phyloP scores from a whole-genome alignment of 1,140 invertebrate species.

The Rhagoletis pomonella region DNA sequence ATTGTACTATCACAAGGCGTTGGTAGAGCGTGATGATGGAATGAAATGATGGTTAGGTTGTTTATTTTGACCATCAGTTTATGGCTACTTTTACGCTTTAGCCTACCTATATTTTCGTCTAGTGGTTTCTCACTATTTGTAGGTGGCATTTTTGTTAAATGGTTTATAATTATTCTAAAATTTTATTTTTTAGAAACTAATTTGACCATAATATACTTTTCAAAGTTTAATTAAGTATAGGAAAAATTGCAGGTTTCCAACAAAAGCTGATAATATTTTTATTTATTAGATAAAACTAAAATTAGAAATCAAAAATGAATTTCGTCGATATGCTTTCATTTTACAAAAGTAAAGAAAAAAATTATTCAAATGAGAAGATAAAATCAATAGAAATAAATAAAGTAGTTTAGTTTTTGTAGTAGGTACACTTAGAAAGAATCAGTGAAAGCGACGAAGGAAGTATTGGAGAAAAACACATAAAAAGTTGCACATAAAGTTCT shows the following conservation, averaged over 20 bases:
- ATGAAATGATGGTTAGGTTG: slow-evolving; percentile 41
- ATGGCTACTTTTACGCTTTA: slow-evolving; percentile 43
- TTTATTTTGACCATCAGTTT: slow-evolving; percentile 27
- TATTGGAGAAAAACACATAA: not conserved
- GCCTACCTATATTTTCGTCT: slow-evolving; percentile 31
- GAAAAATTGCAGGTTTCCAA: not conserved
- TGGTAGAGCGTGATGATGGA: slow-evolving; percentile 42
- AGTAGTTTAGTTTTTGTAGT: slow-evolving; percentile 39
- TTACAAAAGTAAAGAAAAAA: not conserved
- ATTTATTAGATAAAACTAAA: slow-evolving; percentile 33
- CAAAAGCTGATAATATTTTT: not conserved
- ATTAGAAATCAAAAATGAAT: slow-evolving; percentile 17
- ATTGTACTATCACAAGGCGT: slow-evolving; percentile 51
- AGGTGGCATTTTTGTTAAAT: slow-evolving; percentile 34
- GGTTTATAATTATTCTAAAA: slow-evolving; percentile 28
- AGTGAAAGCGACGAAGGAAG: not conserved
- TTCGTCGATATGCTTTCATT: slow-evolving; percentile 36
- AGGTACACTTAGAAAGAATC: slow-evolving; percentile 2
- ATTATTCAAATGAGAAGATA: not conserved
- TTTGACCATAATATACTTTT: slow-evolving; percentile 5
- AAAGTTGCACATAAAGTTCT: not conserved
- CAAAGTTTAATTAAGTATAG: slow-evolving; percentile 18
- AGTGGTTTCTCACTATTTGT: slow-evolving; percentile 41
- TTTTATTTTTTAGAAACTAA: not conserved
- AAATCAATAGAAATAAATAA: slow-evolving; percentile 29